These are phyloP conservation scores for Synchiropus splendidus DNA, from an alignment of 2,113 vertebrate genomes.

Conservation along the genomic window DNA sequence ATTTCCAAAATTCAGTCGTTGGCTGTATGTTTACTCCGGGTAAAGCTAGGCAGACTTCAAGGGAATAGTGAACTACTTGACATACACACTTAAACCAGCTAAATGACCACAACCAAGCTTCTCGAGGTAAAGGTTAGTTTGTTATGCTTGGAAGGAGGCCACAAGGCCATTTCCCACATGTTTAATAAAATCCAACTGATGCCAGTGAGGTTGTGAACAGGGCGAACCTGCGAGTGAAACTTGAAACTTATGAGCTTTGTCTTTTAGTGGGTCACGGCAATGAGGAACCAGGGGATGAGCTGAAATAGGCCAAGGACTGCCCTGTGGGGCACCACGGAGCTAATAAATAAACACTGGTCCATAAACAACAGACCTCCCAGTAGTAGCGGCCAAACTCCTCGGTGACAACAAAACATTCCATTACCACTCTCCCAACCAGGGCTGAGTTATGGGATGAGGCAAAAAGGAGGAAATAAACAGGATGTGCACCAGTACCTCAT, in stretches of 20 bases:
- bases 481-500: constrained; percentile 27
- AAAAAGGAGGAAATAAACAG: constrained; percentile 48
- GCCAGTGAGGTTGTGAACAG: constrained; percentile 34
- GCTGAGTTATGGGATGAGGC: constrained; percentile 36
- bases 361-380: constrained; percentile 50
- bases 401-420: constrained; percentile 33
- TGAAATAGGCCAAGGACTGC: constrained; percentile 31
- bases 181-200: no score
- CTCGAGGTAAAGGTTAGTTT: no score
- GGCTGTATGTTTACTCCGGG: no score
- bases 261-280: constrained; percentile 17
- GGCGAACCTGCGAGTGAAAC: constrained; percentile 25
- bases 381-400: constrained; percentile 22
- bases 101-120: neutral
- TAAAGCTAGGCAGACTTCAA: no score
- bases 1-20: no score
- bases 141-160: no score
- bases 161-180: no score
- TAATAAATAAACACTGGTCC: constrained; percentile 50
- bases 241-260: constrained; percentile 39
- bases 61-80: no score
- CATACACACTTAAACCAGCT: no score
- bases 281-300: constrained; percentile 22
- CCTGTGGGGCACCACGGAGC: constrained; percentile 30
- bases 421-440: constrained; percentile 28